Percentiles rank a stretch among this genome's conserved stretches.
Conservation (phyloP, 2,888 invertebrate genomes). For the Nemurella pictetii region DNA sequence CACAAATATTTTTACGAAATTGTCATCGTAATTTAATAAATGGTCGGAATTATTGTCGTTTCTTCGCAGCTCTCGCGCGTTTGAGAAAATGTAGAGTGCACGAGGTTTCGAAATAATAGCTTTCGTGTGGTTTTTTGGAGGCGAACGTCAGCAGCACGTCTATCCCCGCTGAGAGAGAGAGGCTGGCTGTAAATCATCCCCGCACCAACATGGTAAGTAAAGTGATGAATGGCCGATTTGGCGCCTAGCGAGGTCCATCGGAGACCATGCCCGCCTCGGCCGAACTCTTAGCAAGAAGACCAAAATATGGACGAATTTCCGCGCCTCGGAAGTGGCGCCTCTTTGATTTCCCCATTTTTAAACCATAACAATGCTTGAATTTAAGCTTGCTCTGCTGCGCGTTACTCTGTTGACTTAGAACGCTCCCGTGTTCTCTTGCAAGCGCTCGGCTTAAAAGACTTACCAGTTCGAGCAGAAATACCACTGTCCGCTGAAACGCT, state of each 20-base stretch:
- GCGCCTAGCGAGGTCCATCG: neutral
- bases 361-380: neutral
- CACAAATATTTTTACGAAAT: neutral
- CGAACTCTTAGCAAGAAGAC: neutral
- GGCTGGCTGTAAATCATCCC: constrained; percentile 32
- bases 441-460: neutral
- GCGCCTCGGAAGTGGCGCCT: neutral
- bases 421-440: neutral
- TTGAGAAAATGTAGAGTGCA: neutral
- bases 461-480: neutral
- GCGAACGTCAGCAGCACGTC: constrained; percentile 9
- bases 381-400: neutral
- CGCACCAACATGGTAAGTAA: constrained; percentile 18
- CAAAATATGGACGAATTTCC: neutral
- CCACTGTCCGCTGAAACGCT: neutral
- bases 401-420: neutral
- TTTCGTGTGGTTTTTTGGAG: neutral
- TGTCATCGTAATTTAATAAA: constrained; percentile 9
- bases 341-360: neutral
- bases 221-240: constrained; percentile 32
- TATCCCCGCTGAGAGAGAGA: constrained; percentile 25
- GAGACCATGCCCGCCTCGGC: neutral
- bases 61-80: neutral
- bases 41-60: neutral
- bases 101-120: neutral